Conservation (phyloP, 2,113 vertebrate genomes). For the Morone saxatilis region DNA sequence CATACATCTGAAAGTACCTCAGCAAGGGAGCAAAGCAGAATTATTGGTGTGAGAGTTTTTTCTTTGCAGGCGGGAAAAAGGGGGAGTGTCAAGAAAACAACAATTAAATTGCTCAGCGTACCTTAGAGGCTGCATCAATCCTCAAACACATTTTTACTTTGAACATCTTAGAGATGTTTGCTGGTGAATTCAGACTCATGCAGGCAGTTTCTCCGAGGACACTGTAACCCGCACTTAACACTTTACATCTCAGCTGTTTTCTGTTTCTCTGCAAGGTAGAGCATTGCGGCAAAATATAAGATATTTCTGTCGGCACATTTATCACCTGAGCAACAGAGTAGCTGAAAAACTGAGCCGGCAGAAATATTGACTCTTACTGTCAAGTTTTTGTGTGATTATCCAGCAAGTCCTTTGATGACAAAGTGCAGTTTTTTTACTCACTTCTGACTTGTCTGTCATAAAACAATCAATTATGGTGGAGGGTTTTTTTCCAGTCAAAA, state of each 20-base stretch:
- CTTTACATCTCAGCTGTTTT: constrained; percentile 18
- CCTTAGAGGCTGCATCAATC: constrained; percentile 33
- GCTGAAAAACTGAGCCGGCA: not conserved
- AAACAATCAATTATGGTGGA: too few species aligned
- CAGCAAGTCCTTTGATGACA: not conserved
- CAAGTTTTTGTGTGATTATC: constrained; percentile 6
- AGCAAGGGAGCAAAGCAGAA: constrained; percentile 39
- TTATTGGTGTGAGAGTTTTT: constrained; percentile 20
- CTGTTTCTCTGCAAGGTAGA: not conserved
- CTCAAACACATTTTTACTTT: constrained; percentile 38
- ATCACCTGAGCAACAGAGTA: constrained; percentile 24
- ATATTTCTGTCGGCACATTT: not conserved
- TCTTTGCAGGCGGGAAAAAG: constrained; percentile 15
- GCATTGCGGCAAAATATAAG: constrained; percentile 10
- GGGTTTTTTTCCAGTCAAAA: too few species aligned
- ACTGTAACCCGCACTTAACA: constrained; percentile 18
- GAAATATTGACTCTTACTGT: not conserved
- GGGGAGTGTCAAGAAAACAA: constrained; percentile 54
- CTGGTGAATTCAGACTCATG: constrained; percentile 22
- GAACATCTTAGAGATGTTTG: constrained; percentile 43
- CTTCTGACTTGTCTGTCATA: not conserved
- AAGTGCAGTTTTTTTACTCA: not conserved
- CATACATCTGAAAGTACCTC: constrained; percentile 39
- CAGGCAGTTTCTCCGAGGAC: constrained; percentile 21
- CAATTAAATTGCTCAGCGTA: constrained; percentile 39